Percentiles rank a stretch among this genome's conserved stretches.
Evolutionary conservation across 2,797 vertebrate species (phyloP).

Genomic region (Cuculus canorus): DNA sequence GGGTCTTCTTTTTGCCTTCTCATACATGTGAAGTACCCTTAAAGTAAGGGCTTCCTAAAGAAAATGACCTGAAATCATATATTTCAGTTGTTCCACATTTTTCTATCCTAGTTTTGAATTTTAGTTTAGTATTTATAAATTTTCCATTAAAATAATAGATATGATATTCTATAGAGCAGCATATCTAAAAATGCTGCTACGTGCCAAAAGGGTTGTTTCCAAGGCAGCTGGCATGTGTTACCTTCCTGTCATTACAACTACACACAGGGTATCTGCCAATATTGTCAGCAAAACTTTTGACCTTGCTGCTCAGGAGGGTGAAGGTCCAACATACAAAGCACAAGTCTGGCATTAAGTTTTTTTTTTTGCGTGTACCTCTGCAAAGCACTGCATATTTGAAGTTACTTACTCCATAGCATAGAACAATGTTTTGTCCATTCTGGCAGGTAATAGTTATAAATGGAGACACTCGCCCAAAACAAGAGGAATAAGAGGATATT

Average conservation of each 20-base stretch:
- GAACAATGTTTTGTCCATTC: not conserved
- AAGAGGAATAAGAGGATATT: not conserved
- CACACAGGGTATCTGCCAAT: not conserved
- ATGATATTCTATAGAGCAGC: not conserved
- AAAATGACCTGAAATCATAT: not conserved
- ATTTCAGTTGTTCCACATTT: not conserved
- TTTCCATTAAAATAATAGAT: not conserved
- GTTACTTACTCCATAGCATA: not conserved
- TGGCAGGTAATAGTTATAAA: not conserved
- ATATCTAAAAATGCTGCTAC: not conserved
- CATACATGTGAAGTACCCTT: accelerated
- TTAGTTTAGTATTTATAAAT: not conserved
- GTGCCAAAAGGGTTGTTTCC: accelerated
- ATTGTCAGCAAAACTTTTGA: not conserved
- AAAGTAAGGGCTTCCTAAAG: not conserved
- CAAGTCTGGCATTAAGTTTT: not conserved
- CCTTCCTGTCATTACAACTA: not conserved
- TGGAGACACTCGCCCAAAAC: not conserved
- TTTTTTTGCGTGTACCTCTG: not conserved
- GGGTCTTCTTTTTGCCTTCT: not conserved
- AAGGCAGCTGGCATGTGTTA: not conserved
- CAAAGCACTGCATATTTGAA: not conserved
- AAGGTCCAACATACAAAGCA: not conserved
- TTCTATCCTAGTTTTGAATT: not conserved
- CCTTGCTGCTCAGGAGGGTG: not conserved